Base-by-base conservation (phyloP, 1,140 invertebrate genomes). In the Lerema accius region DNA sequence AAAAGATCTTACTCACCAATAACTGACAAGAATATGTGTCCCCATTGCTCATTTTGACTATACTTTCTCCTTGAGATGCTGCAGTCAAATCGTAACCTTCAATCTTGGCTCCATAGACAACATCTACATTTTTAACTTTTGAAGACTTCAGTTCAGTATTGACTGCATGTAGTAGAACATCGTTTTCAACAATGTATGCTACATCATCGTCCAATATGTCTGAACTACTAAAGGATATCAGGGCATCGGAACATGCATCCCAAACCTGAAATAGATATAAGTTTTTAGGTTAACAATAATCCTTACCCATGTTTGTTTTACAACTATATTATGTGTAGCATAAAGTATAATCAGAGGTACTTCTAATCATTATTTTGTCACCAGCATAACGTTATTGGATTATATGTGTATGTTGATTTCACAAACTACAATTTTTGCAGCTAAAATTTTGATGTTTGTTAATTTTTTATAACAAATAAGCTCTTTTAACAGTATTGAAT, bases 101-200 rank as follows among this genome's bases (percentile, higher is more conserved):
- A 45, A 90, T 88, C 60, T 82, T 86, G 0, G 87, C 78, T 61
- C 79, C 80, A 72, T 90, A 90, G 0, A 88, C 70, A 49, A 87
- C 80, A 10, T 85, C 71, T 0, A 87, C 65, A 80, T 87, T 89
- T 49, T 77, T 73, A 28, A 73, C 73, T 19, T 67, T 56, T 3
- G 69, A 19, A 4, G 79, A 78, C 6, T 64, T 68, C 19, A 91
- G 62, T 65, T 91, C 86, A 17, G 43, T 92, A 66, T 94, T 93
- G 3, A 97, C 92, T 2, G 96, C 94, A 76, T 96, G 93, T 10
- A 97, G 79, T 42, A 98, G 92, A 3, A 98, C 91, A 92, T 98
- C 95, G 92, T 98, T 99, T 91, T 99, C 98, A n/a, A 98, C 96
- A 75, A 99, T 96, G 80, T 96, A 97, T 3, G 97, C 96, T 19